Evolutionary conservation across 2,113 vertebrate species (phyloP).

Genomic region (Leptocoma aspasia): DNA sequence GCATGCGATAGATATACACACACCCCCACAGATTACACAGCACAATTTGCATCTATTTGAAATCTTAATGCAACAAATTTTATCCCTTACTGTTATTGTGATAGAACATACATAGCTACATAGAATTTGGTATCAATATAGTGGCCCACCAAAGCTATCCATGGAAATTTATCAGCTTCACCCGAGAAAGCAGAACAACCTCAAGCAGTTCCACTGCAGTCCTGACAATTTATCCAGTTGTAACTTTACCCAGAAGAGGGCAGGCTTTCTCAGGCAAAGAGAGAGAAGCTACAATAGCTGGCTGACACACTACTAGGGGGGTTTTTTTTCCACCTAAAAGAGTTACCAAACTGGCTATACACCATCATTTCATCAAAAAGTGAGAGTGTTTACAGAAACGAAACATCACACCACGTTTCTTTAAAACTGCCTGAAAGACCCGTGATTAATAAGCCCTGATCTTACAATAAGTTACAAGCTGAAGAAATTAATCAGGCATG

Average conservation of each 20-base stretch:
- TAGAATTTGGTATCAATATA: background rate
- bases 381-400: background rate
- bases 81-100: background rate
- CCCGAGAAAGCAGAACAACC: background rate
- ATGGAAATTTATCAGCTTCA: background rate
- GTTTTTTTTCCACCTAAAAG: background rate
- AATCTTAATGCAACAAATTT: background rate
- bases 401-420: background rate
- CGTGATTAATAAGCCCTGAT: background rate
- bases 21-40: background rate
- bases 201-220: background rate
- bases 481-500: background rate
- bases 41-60: background rate
- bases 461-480: background rate
- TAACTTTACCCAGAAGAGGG: constrained; percentile 41
- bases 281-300: background rate
- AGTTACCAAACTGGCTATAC: background rate
- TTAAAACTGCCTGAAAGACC: background rate
- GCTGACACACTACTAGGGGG: background rate
- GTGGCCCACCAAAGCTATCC: background rate
- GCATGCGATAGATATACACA: fast-evolving
- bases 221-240: background rate
- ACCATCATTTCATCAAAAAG: background rate
- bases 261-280: constrained; percentile 37
- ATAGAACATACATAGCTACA: background rate